Evolutionary conservation across 2,113 vertebrate genomes (phyloP).

Genomic region (Labrus mixtus): DNA sequence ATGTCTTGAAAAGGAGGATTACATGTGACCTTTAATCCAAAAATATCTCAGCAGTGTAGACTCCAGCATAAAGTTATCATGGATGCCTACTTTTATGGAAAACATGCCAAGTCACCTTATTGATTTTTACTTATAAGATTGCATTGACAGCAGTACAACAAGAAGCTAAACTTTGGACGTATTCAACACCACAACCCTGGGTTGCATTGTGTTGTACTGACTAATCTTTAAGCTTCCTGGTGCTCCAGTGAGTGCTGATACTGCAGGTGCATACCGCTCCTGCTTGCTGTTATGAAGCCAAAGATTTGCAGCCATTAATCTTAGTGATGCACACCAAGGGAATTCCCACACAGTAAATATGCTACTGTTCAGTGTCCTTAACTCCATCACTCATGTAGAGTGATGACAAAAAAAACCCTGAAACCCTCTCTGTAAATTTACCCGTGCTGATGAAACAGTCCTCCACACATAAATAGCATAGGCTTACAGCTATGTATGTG

Average conservation of each 20-base stretch:
- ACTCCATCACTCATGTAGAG: slow-evolving; percentile 13
- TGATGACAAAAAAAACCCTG: slow-evolving; percentile 4
- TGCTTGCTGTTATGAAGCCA: background rate
- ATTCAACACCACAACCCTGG: too few relatives aligned
- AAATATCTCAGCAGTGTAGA: too few relatives aligned
- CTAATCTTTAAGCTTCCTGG: background rate
- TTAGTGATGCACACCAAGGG: slow-evolving; percentile 1
- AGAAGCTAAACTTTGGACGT: too few relatives aligned
- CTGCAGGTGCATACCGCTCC: slow-evolving; percentile 12
- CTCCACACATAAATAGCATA: background rate
- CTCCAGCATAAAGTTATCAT: too few relatives aligned
- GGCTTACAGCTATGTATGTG: background rate
- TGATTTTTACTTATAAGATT: too few relatives aligned
- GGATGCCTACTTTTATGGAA: too few relatives aligned
- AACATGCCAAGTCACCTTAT: too few relatives aligned
- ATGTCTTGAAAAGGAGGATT: too few relatives aligned
- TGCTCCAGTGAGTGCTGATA: slow-evolving; percentile 7
- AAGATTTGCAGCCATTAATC: slow-evolving; percentile 40
- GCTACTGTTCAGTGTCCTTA: slow-evolving; percentile 7
- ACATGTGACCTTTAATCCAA: too few relatives aligned
- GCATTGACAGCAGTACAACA: too few relatives aligned
- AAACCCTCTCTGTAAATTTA: slow-evolving; percentile 5
- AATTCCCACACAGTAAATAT: slow-evolving; percentile 30
- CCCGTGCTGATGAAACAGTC: background rate
- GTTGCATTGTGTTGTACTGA: background rate